These are phyloP conservation scores for Hyposoter didymator DNA, from an alignment of 2,888 invertebrate species.

Conservation along the genomic window DNA sequence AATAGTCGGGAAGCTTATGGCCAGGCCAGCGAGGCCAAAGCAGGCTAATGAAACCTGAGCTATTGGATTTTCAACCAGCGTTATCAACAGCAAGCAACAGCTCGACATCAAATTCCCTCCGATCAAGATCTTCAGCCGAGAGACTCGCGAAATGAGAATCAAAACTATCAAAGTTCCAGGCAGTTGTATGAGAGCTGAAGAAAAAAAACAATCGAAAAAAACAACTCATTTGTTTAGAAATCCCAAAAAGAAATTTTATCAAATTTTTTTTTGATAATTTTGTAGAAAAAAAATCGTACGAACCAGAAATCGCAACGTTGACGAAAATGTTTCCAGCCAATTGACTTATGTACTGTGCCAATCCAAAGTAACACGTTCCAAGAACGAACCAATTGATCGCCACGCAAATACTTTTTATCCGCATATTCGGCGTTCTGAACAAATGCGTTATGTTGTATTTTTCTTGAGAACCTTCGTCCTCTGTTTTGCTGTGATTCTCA, in stretches of 20 bases:
- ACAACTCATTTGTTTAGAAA: background rate
- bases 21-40: conserved; percentile 92
- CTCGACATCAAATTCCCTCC: conserved; percentile 78
- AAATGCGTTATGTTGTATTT: conserved; percentile 83
- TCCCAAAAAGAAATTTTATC: background rate
- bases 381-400: conserved; percentile 85
- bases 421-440: conserved; percentile 82
- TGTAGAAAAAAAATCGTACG: conserved; percentile 6
- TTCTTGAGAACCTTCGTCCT: conserved; percentile 82
- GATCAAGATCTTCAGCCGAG: conserved; percentile 80
- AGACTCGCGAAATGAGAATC: conserved; percentile 80
- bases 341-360: conserved; percentile 85
- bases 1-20: conserved; percentile 93
- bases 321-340: conserved; percentile 85
- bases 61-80: conserved; percentile 73
- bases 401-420: conserved; percentile 82
- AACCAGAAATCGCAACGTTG: conserved; percentile 86
- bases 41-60: conserved; percentile 88
- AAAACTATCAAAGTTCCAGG: conserved; percentile 80
- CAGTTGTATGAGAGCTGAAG: conserved; percentile 79
- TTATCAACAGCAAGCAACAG: conserved; percentile 76
- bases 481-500: conserved; percentile 73
- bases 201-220: background rate
- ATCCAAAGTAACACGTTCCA: conserved; percentile 86
- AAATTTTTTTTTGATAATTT: background rate